Percentiles rank a stretch among this genome's conserved stretches.
Conservation (phyloP, 2,113 vertebrate genomes). For the Crotophaga sulcirostris region DNA sequence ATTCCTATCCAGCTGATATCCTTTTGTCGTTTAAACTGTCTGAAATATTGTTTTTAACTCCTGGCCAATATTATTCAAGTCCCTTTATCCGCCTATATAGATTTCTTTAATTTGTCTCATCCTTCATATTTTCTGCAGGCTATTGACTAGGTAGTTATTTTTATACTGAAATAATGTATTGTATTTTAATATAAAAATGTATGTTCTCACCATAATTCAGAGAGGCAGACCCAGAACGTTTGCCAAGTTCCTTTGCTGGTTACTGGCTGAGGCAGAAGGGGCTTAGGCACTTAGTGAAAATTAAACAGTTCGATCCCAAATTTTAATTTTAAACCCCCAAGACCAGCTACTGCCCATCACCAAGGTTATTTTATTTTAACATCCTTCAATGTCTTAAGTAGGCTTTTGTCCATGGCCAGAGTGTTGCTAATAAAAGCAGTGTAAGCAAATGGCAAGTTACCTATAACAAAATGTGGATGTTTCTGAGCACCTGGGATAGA, state of each 20-base stretch:
- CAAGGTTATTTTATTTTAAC: neutral
- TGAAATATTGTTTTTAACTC: neutral
- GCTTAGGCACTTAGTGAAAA: neutral
- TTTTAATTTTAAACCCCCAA: neutral
- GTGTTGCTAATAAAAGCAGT: neutral
- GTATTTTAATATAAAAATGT: neutral
- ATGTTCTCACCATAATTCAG: conserved; percentile 6
- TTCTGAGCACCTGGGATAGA: neutral
- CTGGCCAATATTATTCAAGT: neutral
- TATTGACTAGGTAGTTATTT: conserved; percentile 5
- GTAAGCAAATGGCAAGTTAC: neutral
- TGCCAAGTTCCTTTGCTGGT: neutral
- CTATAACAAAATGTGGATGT: neutral
- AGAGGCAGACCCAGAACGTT: neutral
- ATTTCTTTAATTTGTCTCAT: neutral
- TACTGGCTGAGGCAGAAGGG: neutral
- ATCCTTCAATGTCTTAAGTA: neutral
- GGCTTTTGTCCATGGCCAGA: neutral
- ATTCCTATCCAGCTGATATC: neutral
- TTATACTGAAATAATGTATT: neutral
- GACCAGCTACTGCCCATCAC: no score
- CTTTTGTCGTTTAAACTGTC: neutral
- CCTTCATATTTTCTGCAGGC: neutral
- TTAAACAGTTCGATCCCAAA: neutral
- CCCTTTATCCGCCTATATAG: neutral